phyloP scores from a whole-genome alignment of 2,113 vertebrate species.

The Aleadryas rufinucha region DNA sequence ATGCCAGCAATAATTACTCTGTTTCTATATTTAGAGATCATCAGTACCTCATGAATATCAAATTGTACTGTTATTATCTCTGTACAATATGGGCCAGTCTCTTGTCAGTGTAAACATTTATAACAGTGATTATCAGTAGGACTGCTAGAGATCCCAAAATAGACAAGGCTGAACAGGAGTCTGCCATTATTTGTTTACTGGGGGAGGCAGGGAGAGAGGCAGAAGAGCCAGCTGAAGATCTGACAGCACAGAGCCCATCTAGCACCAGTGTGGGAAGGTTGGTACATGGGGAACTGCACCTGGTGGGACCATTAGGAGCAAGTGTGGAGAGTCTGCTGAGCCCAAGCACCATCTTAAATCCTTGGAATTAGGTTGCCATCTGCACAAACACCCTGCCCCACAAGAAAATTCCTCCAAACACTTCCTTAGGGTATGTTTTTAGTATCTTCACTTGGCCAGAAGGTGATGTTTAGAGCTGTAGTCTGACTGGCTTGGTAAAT shows the following conservation, averaged over 20 bases:
- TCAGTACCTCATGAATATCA: constrained; percentile 66
- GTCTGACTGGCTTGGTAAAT: not conserved
- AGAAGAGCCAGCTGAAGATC: not conserved
- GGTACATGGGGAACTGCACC: not conserved
- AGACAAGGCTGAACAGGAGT: constrained; percentile 5
- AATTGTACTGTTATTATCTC: constrained; percentile 57
- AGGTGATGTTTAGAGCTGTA: not conserved
- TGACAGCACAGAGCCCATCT: not conserved
- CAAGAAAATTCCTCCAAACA: not conserved
- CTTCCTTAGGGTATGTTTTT: not conserved
- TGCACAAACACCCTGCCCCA: not conserved
- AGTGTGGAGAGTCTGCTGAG: not conserved
- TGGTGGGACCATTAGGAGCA: not conserved
- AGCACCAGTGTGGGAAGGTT: not conserved
- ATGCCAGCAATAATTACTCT: constrained; percentile 56
- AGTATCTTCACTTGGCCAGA: not conserved
- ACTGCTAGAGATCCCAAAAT: constrained; percentile 38
- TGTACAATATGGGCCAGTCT: constrained; percentile 40
- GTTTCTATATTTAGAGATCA: constrained; percentile 63
- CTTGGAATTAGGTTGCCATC: not conserved
- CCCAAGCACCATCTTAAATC: not conserved
- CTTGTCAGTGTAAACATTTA: constrained; percentile 49
- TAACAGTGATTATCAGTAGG: constrained; percentile 8
- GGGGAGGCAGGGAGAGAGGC: not conserved
- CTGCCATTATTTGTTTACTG: constrained; percentile 25